Evolutionary conservation across 2,797 vertebrate genomes (phyloP), one percentile per base, ranked within the genome.

Genomic region (Sebastes taczanowskii): DNA sequence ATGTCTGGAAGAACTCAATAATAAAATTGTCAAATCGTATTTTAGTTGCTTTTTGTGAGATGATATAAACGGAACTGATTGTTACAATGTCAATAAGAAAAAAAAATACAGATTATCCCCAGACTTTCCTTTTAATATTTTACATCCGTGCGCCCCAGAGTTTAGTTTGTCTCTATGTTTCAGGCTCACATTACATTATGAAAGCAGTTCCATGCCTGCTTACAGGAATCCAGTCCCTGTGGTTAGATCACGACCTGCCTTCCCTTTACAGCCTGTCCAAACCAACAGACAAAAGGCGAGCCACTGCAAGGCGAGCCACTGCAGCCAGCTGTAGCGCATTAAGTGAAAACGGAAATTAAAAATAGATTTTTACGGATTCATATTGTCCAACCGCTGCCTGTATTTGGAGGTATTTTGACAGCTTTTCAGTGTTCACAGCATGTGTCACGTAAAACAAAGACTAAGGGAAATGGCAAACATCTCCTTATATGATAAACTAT

Each of bases 241-340:
- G 70, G 80, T 75, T 49, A 23, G 56, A 64, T 79, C 69, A 72
- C n/a, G 29, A 69, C 61, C 68, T 65, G 63, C 42, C 66, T 65
- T 74, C 27, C 65, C 35, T 71, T 82, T 71, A 60, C 74, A 81
- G 68, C 29, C 62, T 10, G 18, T 74, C 72, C 77, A 83, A 86
- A 82, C 74, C 79, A 56, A 5, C 70, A 53, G 42, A n/a, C 59
- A 27, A 76, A 74, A 63, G 76, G 62, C 6, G 46, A 49, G 55
- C 77, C 30, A 16, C 63, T 55, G 42, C 53, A 34, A 63, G 76
- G 62, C 7, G 46, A 49, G 55, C 77, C 30, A 16, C 63, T 55
- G 42, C 53, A 32, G 20, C 76, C 86, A 81, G 64, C 72, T 74
- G 38, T 32, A 6, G 58, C 0, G 7, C 74, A 73, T 56, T 27